Percentiles rank a stretch among this genome's conserved stretches.
Evolutionary conservation across 2,797 vertebrate genomes (phyloP).

Genomic region (Hemibagrus guttatus): DNA sequence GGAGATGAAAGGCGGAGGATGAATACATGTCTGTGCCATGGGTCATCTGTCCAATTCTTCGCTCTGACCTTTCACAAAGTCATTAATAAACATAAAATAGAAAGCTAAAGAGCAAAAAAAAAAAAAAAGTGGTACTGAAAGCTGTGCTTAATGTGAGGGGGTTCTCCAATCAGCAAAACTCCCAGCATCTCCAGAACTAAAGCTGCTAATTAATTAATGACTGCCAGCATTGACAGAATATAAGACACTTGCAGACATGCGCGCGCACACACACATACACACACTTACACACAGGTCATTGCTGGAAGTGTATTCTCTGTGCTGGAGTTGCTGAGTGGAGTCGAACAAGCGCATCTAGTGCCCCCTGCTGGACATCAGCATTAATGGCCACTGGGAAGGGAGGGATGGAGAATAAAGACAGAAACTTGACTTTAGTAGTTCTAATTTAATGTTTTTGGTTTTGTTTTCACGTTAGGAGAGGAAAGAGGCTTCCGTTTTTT

Average conservation of each 20-base stretch:
- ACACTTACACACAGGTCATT: slow-evolving; percentile 59
- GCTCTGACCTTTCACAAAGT: slow-evolving; percentile 64
- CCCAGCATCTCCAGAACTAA: slow-evolving; percentile 72
- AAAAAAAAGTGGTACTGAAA: slow-evolving; percentile 59
- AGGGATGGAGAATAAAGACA: slow-evolving; percentile 72
- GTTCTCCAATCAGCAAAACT: slow-evolving; percentile 35
- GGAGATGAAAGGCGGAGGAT: slow-evolving; percentile 29
- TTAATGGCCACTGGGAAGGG: slow-evolving; percentile 66
- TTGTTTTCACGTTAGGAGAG: slow-evolving; percentile 71
- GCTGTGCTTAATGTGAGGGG: slow-evolving; percentile 44
- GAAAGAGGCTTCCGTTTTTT: slow-evolving; percentile 70
- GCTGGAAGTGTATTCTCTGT: slow-evolving; percentile 63
- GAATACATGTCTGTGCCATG: slow-evolving; percentile 74
- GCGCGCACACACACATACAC: slow-evolving; percentile 21
- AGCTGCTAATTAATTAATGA: slow-evolving; percentile 77
- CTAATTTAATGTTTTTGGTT: slow-evolving; percentile 79
- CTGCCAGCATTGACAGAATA: slow-evolving; percentile 73
- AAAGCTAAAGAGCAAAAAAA: slow-evolving; percentile 54
- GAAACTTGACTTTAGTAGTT: slow-evolving; percentile 76
- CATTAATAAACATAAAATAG: slow-evolving; percentile 70
- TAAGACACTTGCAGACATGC: slow-evolving; percentile 1
- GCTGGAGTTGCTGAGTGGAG: slow-evolving; percentile 72
- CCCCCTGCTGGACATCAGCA: slow-evolving; percentile 63
- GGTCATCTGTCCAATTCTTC: slow-evolving; percentile 71
- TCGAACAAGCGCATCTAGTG: slow-evolving; percentile 67